phyloP scores from a whole-genome alignment of 2,113 vertebrate species.

The Perca schrenkii region DNA sequence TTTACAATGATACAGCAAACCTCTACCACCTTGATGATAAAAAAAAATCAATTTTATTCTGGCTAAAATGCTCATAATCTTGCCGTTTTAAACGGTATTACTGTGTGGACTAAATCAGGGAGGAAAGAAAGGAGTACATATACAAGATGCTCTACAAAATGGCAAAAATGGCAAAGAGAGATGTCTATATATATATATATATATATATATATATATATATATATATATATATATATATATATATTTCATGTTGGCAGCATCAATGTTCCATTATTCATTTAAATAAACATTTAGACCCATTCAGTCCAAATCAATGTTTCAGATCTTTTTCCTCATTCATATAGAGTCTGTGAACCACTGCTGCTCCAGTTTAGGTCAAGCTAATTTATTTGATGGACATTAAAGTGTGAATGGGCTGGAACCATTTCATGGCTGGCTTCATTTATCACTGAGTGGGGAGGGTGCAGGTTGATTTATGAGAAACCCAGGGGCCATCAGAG shows the following conservation, averaged over 20 bases:
- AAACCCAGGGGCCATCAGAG: conserved; percentile 68
- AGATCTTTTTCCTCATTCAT: conserved; percentile 33
- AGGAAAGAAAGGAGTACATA: not conserved
- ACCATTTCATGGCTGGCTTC: conserved; percentile 76
- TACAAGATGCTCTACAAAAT: not conserved
- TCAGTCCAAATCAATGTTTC: conserved; percentile 10
- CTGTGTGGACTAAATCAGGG: not conserved
- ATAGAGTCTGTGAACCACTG: conserved; percentile 35
- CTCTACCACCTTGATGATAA: not conserved
- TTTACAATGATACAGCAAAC: not conserved
- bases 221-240: no score
- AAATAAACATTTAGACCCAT: conserved; percentile 19
- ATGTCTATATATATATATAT: no score
- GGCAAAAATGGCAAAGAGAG: not conserved
- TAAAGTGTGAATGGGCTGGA: conserved; percentile 73
- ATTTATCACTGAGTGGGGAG: conserved; percentile 67
- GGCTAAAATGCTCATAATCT: not conserved
- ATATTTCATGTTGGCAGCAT: not conserved
- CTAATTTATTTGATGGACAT: conserved; percentile 68
- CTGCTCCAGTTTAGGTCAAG: conserved; percentile 61
- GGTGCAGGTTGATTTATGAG: conserved; percentile 68
- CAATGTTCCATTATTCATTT: not conserved
- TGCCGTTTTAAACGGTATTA: not conserved
- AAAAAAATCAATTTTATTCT: not conserved
- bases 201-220: no score